phyloP scores from a whole-genome alignment of 2,888 invertebrate genomes.

The Charanyca ferruginea region DNA sequence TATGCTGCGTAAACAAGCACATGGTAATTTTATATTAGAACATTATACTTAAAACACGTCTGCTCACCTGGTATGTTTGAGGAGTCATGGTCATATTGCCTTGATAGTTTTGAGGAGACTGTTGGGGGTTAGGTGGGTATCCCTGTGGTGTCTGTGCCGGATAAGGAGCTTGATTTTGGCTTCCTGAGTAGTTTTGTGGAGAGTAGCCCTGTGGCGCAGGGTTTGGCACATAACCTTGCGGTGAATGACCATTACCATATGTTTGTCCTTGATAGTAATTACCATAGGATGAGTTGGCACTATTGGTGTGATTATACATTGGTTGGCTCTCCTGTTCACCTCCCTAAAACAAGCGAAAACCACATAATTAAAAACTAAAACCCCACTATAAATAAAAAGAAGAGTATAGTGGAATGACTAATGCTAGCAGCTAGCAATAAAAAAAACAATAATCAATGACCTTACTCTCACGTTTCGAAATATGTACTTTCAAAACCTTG shows the following conservation, averaged over 20 bases:
- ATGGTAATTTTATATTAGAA: background rate
- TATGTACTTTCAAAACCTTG: constrained; percentile 44
- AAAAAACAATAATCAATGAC: background rate
- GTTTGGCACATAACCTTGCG: constrained; percentile 84
- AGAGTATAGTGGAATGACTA: background rate
- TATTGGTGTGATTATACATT: constrained; percentile 87
- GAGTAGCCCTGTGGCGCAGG: constrained; percentile 85
- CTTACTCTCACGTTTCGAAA: background rate
- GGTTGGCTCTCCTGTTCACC: constrained; percentile 87
- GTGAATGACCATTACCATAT: constrained; percentile 88
- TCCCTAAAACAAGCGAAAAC: constrained; percentile 74
- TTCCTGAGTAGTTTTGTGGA: constrained; percentile 82
- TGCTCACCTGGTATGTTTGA: constrained; percentile 89
- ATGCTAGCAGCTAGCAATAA: background rate
- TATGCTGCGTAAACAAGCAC: background rate
- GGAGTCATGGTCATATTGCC: constrained; percentile 86
- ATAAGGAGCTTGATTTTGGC: constrained; percentile 79
- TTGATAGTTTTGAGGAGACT: constrained; percentile 85
- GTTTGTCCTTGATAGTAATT: constrained; percentile 88
- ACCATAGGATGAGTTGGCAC: constrained; percentile 83
- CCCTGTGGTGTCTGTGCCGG: constrained; percentile 81
- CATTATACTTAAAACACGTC: background rate
- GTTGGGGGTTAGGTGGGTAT: constrained; percentile 85
- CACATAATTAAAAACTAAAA: background rate
- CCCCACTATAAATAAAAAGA: background rate